Base-by-base conservation (phyloP, 2,888 invertebrate species). In the Drosophila kanekoi region DNA sequence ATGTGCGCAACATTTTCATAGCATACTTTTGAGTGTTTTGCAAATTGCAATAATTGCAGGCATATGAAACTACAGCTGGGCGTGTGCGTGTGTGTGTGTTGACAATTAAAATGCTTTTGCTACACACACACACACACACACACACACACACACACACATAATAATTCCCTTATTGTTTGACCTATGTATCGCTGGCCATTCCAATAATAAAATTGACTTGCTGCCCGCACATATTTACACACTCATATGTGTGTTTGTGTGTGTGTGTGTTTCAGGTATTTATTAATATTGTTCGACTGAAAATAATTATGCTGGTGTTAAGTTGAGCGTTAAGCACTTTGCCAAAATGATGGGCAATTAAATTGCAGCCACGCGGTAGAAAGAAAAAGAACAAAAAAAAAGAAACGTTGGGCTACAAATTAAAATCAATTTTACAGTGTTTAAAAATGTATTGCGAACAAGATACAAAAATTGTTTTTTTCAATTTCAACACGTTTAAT, bases 171-270 rank as follows among this genome's bases (percentile, higher is more conserved):
- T 67, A 64, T 72, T 73, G 65, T 85, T 79, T 79, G 65, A 70
- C 52, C 74, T 59, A 65, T 66, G 66, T 49, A 45, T 56, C 64
- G 76, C 62, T 58, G 70, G 57, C 56, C 45, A 59, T 85, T 85
- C 75, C 68, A 74, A 83, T 85, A 89, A 81, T 89, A 77, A 87
- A 89, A 89, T 79, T 79, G 85, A 89, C 85, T 89, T 89, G 72
- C 85, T 77, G 81, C 71, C 68, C 70, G 75, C 69, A 81, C 76
- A 79, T 77, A 87, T 84, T 89, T 61, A 71, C 69, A 72, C 23
- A n/a, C 33, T 8, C n/a, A 28, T 4, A 13, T 14, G 40, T 43
- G 9, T 13, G 5, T 13, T n/a, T 49, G 35, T 35, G 10, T 18
- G 4, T 45, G 35, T 33, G 32, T 11, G 53, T 33, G 45, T 35